Evolutionary conservation across 2,797 vertebrate genomes (phyloP), one percentile per base, ranked within the genome.

Genomic region (Odontamblyopus lacepedii): DNA sequence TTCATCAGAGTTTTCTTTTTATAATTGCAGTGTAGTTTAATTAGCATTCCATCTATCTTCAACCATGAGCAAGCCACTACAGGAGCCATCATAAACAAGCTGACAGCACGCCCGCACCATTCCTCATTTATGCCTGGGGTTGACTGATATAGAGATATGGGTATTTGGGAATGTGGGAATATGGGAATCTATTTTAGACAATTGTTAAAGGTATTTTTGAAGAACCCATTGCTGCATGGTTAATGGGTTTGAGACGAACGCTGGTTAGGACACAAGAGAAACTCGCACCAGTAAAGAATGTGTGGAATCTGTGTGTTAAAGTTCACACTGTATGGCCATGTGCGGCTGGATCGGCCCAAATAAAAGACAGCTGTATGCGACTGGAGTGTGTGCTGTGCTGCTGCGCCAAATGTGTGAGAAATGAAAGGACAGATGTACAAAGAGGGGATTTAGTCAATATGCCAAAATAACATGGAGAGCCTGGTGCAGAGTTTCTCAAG

Each of bases 241-340:
- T 55, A 57, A 26, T 13, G 23, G 23, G 11, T 57, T 23, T 57
- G 55, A 26, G 55, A 26, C 23, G 11, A 26, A 11, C 55, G n/a
- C 53, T 23, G 50, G 78, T 86, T 77, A 70, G 78, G 61, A 72
- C 69, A 50, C 76, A 76, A 85, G 74, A 78, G 87, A 83, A 90
- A 92, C 83, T 79, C 87, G 83, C 83, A 89, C 87, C 82, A 75
- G 71, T 78, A 62, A 91, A 87, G 89, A 93, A 94, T 93, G 90
- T 84, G 79, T 92, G 85, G 88, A 93, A 93, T 93, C 88, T 27
- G 66, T 67, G 88, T 91, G 90, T 91, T 92, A 87, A 89, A 90
- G 88, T 94, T 92, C 85, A 87, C 87, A 89, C 87, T 87, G 77
- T 82, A 87, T 87, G 83, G 80, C 86, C 88, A 88, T 89, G 85